These are phyloP conservation scores for Saccopteryx bilineata DNA, from an alignment of 2,113 vertebrate genomes.

Conservation along the genomic window DNA sequence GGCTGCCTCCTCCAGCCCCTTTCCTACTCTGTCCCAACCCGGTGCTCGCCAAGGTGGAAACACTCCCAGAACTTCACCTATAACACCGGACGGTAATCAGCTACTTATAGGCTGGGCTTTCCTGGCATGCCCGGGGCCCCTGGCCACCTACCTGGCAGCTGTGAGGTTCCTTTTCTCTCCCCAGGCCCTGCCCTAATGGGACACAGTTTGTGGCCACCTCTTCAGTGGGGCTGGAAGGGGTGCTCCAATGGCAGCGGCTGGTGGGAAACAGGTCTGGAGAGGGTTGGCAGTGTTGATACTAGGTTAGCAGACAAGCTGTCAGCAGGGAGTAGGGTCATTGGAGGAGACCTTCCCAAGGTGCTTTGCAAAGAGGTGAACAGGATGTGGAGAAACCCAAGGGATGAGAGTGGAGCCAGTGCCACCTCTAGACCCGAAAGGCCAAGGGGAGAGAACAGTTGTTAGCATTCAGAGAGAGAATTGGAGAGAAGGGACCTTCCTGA, in stretches of 20 bases:
- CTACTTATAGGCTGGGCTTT: background rate
- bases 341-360: background rate
- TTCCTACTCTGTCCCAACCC: background rate
- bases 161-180: background rate
- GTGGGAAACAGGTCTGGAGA: background rate
- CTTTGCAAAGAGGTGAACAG: background rate
- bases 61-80: background rate
- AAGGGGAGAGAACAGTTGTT: background rate
- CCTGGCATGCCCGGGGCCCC: background rate
- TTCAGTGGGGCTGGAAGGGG: background rate
- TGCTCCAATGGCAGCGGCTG: background rate
- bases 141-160: background rate
- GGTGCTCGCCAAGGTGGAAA: background rate
- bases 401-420: background rate
- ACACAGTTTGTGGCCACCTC: background rate
- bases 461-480: background rate
- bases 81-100: background rate
- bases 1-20: background rate
- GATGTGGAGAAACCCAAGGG: background rate
- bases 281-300: accelerated
- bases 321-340: background rate
- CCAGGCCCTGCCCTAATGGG: accelerated
- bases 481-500: background rate
- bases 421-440: background rate
- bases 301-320: too few relatives aligned